Evolutionary conservation across 2,113 vertebrate genomes (phyloP), one percentile per base, ranked within the genome.

Genomic region (Sceloporus undulatus): DNA sequence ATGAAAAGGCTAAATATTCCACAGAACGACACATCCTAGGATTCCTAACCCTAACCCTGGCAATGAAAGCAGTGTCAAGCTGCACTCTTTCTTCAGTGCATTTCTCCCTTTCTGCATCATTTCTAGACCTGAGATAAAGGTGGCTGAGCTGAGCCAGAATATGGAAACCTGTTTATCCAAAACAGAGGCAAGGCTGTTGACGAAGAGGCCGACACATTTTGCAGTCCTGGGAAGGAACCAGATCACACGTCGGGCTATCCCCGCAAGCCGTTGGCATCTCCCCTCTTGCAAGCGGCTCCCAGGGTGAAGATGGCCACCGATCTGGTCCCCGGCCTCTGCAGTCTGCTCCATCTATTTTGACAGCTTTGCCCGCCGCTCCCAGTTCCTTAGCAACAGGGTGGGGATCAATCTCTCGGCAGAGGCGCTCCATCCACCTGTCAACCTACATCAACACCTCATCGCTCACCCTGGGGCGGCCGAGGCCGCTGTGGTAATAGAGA

Each of bases 351-450:
- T 80, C 68, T 73, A 0, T 56, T 54, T 68, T 34, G 79, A 84
- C 74, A 77, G 52, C 59, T 78, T 70, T 29, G 79, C 79, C 59
- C 16, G 54, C 62, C 11, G 2, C 21, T 76, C 62, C 65, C 7
- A 18, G 87, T 88, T 88, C 77, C 79, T 18, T 40, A 62, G 88
- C 84, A 71, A 86, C 88, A 1, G 62, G 79, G 74, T 1, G 9
- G 48, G 73, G 88, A 82, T 89, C 84, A 86, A 78, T 86, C 62
- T 77, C 86, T 66, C 4, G 19, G 80, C 87, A 78, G 82, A 18
- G n/a, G 23, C 34, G 34, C 27, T 89, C 73, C 79, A 86, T 89
- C 79, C 79, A 82, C 59, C 84, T 89, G 84, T 89, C 84, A 89
- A 78, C 71, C 88, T 86, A 25, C 42, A 82, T 89, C 79, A 86